Conservation (phyloP, 2,888 invertebrate genomes). For the Amphipoea lucens region DNA sequence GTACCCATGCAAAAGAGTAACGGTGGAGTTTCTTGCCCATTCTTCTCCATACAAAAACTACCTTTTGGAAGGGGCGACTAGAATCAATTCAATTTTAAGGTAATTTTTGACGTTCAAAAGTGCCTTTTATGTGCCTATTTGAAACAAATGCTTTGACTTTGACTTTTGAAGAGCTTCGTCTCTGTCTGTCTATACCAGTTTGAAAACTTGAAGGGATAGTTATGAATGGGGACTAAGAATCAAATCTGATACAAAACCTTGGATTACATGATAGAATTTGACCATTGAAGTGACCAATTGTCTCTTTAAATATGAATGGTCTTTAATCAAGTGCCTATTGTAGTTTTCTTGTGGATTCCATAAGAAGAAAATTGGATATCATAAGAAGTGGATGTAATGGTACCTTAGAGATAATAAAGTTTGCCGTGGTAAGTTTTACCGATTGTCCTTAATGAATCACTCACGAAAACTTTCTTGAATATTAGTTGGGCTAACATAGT, state of each 20-base stretch:
- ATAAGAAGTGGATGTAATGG: neutral
- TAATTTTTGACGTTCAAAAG: no score
- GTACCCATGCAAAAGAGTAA: no score
- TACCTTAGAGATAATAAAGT: neutral
- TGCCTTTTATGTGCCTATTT: no score
- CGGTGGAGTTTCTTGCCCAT: no score
- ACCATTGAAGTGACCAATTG: neutral
- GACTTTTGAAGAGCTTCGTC: neutral
- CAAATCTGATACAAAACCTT: neutral
- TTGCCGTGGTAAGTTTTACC: neutral
- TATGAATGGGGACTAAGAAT: neutral
- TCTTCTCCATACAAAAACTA: no score
- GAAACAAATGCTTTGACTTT: no score
- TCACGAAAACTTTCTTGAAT: neutral
- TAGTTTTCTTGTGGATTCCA: neutral
- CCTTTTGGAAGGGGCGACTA: no score
- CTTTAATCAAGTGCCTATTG: neutral
- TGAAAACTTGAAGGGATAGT: neutral
- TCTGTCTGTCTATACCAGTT: neutral
- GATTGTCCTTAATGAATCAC: neutral
- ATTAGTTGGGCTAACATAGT: neutral
- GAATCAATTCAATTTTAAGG: no score
- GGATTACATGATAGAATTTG: neutral
- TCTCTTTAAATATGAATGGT: constrained; percentile 19
- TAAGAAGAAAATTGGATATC: no score